A percentile compares a stretch with the other conserved stretches of the same genome.
These are phyloP conservation scores for Empidonax traillii DNA, from an alignment of 2,113 vertebrate genomes.

Conservation along the genomic window DNA sequence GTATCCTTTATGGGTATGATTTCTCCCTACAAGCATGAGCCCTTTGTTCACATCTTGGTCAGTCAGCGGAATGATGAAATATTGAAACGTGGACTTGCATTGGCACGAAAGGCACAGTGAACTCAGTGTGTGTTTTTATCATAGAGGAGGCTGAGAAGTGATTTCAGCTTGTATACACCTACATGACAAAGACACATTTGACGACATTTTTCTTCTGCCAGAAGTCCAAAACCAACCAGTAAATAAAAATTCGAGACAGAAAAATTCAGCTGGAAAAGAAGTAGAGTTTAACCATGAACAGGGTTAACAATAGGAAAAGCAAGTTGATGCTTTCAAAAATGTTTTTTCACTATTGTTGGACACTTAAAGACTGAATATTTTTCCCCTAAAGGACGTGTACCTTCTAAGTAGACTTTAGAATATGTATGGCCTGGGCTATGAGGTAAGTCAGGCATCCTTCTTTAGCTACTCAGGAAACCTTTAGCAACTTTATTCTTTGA, in stretches of 20 bases:
- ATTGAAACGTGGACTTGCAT: background rate
- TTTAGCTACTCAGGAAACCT: background rate
- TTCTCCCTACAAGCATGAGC: background rate
- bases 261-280: background rate
- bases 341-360: background rate
- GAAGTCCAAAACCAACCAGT: background rate
- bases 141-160: background rate
- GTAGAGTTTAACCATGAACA: background rate
- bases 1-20: background rate
- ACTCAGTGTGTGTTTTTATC: background rate
- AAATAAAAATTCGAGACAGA: background rate
- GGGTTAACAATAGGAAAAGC: background rate
- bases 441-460: background rate
- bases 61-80: conserved; percentile 25
- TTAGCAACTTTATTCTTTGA: background rate
- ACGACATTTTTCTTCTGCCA: background rate
- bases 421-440: background rate
- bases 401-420: background rate
- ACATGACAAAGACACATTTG: background rate
- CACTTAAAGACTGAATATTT: background rate
- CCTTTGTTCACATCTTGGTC: conserved; percentile 32
- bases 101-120: background rate
- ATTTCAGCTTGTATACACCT: background rate
- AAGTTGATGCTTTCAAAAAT: background rate
- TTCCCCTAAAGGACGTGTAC: background rate